Percentiles rank a stretch among this genome's conserved stretches.
Evolutionary conservation across 1,140 invertebrate species (phyloP).

Genomic region (Drosophila pruinosa): DNA sequence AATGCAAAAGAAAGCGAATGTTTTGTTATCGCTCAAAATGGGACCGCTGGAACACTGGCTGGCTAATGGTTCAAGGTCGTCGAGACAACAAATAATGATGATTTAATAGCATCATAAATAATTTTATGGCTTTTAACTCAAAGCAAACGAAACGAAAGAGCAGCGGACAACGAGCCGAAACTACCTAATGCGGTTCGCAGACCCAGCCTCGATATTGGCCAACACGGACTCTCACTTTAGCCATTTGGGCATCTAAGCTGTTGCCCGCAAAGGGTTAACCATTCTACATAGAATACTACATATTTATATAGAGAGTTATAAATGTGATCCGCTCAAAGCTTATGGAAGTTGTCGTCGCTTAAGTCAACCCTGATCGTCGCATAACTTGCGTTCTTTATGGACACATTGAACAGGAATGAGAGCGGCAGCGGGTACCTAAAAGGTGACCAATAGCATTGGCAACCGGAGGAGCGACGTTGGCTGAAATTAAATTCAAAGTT

Average conservation of each 20-base stretch:
- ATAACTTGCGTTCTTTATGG: conserved; percentile 43
- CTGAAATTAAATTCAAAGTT: conserved; percentile 77
- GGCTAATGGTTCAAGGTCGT: conserved; percentile 72
- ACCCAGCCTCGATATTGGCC: not conserved
- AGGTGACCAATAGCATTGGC: not conserved
- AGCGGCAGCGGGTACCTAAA: not conserved
- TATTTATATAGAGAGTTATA: not conserved
- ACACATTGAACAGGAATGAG: not conserved
- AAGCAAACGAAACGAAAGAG: conserved; percentile 28
- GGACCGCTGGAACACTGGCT: conserved; percentile 39
- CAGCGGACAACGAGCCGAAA: conserved; percentile 4
- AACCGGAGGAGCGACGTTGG: conserved; percentile 10
- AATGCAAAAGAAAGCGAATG: conserved; percentile 71
- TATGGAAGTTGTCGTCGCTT: not conserved
- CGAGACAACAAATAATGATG: conserved; percentile 78
- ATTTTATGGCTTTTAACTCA: conserved; percentile 72
- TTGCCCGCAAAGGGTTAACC: not conserved
- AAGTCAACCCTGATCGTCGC: not conserved
- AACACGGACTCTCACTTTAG: not conserved
- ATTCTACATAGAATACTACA: not conserved
- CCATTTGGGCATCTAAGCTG: not conserved
- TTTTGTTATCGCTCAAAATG: conserved; percentile 42
- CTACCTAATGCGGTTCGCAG: not conserved
- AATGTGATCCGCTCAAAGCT: not conserved
- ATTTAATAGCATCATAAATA: conserved; percentile 81